Evolutionary conservation across 2,797 vertebrate genomes (phyloP).

Genomic region (Acanthurus leucopareius): DNA sequence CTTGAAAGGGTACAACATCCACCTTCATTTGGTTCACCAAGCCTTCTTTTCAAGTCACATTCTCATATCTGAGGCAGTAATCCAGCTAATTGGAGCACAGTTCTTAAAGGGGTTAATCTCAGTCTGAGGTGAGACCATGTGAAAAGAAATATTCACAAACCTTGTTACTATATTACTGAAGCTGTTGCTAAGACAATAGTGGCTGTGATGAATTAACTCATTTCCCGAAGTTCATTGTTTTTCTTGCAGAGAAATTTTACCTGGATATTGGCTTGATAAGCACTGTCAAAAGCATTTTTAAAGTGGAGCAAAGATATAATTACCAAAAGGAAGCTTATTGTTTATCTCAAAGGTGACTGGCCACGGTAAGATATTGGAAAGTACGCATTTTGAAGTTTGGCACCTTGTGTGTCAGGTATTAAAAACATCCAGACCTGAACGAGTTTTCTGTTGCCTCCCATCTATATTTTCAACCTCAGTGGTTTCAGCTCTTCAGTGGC

Average conservation of each 20-base stretch:
- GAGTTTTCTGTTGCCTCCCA: constrained; percentile 21
- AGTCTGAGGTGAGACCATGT: constrained; percentile 59
- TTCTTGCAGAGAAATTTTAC: constrained; percentile 50
- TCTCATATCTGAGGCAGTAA: constrained; percentile 11
- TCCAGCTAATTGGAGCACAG: constrained; percentile 9
- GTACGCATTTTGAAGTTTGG: constrained; percentile 38
- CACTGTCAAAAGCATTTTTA: constrained; percentile 51
- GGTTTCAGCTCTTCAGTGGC: constrained; percentile 42
- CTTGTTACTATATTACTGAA: constrained; percentile 58
- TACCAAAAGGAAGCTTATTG: constrained; percentile 30
- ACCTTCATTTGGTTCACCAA: not conserved
- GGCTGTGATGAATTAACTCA: constrained; percentile 66
- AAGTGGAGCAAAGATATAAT: constrained; percentile 40
- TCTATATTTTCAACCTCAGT: constrained; percentile 13
- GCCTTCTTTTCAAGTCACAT: not conserved
- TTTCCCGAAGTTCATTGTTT: constrained; percentile 64
- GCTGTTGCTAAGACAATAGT: constrained; percentile 80
- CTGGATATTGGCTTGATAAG: constrained; percentile 47
- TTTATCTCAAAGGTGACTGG: constrained; percentile 43
- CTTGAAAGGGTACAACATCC: not conserved
- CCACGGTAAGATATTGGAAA: not conserved
- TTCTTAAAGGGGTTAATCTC: constrained; percentile 33
- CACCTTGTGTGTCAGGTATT: constrained; percentile 14
- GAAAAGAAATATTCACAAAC: constrained; percentile 55
- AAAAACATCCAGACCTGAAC: constrained; percentile 23